Percentiles rank a stretch among this genome's conserved stretches.
phyloP scores from a whole-genome alignment of 2,797 vertebrate species.

The Acanthurus leucopareius region DNA sequence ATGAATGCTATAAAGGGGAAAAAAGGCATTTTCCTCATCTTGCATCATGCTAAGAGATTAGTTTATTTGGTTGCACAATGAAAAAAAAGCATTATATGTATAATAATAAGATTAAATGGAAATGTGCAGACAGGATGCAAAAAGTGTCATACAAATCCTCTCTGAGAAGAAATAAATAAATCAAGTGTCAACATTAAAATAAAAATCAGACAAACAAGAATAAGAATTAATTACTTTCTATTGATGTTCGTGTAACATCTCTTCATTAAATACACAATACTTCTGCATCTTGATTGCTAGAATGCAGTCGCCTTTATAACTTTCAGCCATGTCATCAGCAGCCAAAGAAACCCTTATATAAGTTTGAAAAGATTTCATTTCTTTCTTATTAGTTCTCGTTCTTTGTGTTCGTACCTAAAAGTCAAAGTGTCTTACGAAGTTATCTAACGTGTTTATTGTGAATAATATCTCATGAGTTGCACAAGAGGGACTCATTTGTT shows the following conservation, averaged over 20 bases:
- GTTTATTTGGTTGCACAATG: not conserved
- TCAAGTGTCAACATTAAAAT: not conserved
- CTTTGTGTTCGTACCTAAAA: not conserved
- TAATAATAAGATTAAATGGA: not conserved
- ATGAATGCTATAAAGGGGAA: not conserved
- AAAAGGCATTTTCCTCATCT: too few relatives aligned
- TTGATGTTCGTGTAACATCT: not conserved
- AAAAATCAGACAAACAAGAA: not conserved
- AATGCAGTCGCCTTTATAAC: not conserved
- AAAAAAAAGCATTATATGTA: not conserved
- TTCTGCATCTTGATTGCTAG: not conserved
- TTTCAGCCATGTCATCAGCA: too few relatives aligned
- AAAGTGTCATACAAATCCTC: not conserved
- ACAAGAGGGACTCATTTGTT: constrained; percentile 7
- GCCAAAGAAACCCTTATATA: not conserved
- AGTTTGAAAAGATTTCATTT: not conserved
- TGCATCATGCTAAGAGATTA: not conserved
- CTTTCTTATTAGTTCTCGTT: not conserved
- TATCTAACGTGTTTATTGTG: not conserved
- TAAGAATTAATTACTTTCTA: not conserved
- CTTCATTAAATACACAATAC: not conserved
- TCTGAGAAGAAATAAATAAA: not conserved
- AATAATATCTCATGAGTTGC: constrained; percentile 3
- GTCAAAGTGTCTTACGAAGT: not conserved
- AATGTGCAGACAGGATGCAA: not conserved